Base-by-base conservation (phyloP, 2,113 vertebrate genomes). In the Petroica traversi region DNA sequence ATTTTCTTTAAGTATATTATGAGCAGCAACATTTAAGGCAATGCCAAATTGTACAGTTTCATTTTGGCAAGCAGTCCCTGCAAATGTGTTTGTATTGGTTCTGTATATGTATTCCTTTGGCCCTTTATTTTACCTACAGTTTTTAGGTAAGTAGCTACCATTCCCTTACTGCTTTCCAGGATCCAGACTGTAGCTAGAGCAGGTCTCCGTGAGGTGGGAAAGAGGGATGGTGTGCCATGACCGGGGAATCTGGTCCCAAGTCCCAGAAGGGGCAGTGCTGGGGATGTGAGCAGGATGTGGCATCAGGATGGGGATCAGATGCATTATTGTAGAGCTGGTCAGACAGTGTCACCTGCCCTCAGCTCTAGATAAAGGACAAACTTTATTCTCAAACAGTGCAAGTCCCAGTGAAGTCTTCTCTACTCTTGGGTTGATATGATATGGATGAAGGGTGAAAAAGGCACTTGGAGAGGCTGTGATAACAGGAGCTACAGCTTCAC, bases 201-300 rank as follows among this genome's bases (percentile, higher is more conserved):
- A 67, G 14, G 11, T 20, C 16, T 79, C 5, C 3, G 2, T 58
- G 43, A 71, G 41, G 29, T 6, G 31, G 28, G 58, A 79, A 46
- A 66, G 59, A 33, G 7, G 14, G 5, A 3, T 46, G 38, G 18
- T 38, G 34, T 22, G 18, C 16, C 33, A 6, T 8, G 4, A 40
- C 9, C 0, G 0, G 28, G 14, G 68, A 66, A 5, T 52, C 23
- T 0, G 0, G 3, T 57, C 43, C 33, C 12, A 5, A 13, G 36
- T 73, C 22, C 43, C 31, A 54, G 64, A 69, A 71, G 19, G 22
- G 23, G 5, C 48, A 3, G 1, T 69, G 28, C 51, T 66, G 38
- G 33, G 24, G 6, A 6, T 41, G 40, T 0, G 2, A 77, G 34
- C 26, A 29, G 68, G 34, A 69, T 46, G 34, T 1, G 1, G 38